Evolutionary conservation across 2,113 vertebrate genomes (phyloP).

Genomic region (Egretta garzetta): DNA sequence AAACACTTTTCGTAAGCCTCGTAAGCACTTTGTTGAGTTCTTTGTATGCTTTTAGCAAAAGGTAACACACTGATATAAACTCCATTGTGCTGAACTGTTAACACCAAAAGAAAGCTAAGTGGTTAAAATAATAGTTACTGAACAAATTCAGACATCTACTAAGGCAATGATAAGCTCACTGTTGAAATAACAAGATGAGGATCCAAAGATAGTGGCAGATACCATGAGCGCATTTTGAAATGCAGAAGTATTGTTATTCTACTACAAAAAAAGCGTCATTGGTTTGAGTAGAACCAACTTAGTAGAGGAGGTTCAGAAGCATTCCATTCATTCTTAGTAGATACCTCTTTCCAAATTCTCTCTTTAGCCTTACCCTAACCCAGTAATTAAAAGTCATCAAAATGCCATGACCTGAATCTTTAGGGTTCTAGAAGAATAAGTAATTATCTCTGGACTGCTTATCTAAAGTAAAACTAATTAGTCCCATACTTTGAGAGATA

Average conservation of each 20-base stretch:
- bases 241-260: background rate
- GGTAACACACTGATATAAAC: background rate
- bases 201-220: background rate
- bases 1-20: background rate
- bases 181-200: background rate
- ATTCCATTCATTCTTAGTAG: background rate
- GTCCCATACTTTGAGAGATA: background rate
- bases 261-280: background rate
- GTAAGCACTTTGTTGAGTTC: background rate
- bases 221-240: background rate
- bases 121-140: background rate
- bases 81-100: background rate
- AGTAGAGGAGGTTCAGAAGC: background rate
- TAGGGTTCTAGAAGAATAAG: background rate
- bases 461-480: background rate
- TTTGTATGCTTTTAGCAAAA: background rate
- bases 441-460: background rate
- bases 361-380: background rate
- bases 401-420: background rate
- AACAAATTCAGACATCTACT: background rate
- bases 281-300: background rate
- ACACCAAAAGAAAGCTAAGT: background rate
- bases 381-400: background rate
- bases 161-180: background rate
- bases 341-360: background rate